These are phyloP conservation scores for Chaetogeoica ovagalla DNA, from an alignment of 2,888 invertebrate genomes.

Conservation along the genomic window DNA sequence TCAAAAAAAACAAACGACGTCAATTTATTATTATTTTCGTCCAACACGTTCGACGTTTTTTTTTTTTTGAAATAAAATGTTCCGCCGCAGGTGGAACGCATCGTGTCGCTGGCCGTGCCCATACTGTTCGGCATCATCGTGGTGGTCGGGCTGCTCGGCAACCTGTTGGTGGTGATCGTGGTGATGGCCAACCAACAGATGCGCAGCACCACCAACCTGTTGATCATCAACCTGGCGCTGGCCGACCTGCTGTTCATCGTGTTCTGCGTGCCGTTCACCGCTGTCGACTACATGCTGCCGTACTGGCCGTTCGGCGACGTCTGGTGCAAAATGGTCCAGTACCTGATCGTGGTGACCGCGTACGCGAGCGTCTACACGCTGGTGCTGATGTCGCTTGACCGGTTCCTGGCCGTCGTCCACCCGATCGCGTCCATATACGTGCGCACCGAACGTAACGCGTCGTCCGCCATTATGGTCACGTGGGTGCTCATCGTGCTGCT, in stretches of 20 bases:
- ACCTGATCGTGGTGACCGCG: slow-evolving; percentile 87
- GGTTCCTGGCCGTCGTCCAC: slow-evolving; percentile 90
- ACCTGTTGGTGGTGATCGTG: slow-evolving; percentile 81
- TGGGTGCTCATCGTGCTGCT: slow-evolving; percentile 81
- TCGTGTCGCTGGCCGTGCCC: slow-evolving; percentile 75
- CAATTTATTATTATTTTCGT: too few species aligned
- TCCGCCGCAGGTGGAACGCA: slow-evolving; percentile 61
- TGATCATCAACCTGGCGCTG: slow-evolving; percentile 86
- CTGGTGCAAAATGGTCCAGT: slow-evolving; percentile 90
- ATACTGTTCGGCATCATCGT: slow-evolving; percentile 84
- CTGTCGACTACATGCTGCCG: slow-evolving; percentile 82
- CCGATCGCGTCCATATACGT: slow-evolving; percentile 84
- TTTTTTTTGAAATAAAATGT: too few species aligned
- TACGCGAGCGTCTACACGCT: slow-evolving; percentile 92
- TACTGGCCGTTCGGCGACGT: slow-evolving; percentile 88
- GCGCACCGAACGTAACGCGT: slow-evolving; percentile 79
- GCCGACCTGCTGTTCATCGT: slow-evolving; percentile 90
- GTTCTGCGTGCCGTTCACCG: slow-evolving; percentile 93
- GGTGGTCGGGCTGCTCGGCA: slow-evolving; percentile 85
- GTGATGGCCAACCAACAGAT: slow-evolving; percentile 87
- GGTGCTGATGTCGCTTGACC: slow-evolving; percentile 89
- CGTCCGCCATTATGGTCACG: slow-evolving; percentile 74
- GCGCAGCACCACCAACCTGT: slow-evolving; percentile 89
- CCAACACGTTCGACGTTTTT: too few species aligned
- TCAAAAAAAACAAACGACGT: too few species aligned